A percentile compares a stretch with the other conserved stretches of the same genome.
Evolutionary conservation across 2,113 vertebrate genomes (phyloP).

Genomic region (Suncus etruscus): DNA sequence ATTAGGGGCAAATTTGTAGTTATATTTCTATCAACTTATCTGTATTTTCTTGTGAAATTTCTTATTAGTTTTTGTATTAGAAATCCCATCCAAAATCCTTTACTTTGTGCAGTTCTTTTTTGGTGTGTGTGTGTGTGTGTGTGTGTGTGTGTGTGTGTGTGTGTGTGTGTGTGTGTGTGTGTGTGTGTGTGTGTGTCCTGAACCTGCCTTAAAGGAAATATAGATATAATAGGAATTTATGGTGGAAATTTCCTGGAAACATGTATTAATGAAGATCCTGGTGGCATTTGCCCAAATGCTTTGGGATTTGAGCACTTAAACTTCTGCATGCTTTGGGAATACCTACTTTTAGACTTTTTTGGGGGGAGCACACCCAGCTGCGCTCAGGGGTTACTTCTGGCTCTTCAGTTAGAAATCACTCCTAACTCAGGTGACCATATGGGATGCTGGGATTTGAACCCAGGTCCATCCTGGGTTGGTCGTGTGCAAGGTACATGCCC

Average conservation of each 20-base stretch:
- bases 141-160: too few species aligned
- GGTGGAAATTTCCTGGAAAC: background rate
- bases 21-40: slow-evolving; percentile 37
- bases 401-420: too few species aligned
- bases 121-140: too few species aligned
- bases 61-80: slow-evolving; percentile 34
- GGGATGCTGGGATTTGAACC: too few species aligned
- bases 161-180: too few species aligned
- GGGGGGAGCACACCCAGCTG: too few species aligned
- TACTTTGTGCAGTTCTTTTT: background rate
- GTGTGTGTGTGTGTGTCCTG: background rate
- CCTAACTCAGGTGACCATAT: too few species aligned
- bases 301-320: slow-evolving; percentile 4
- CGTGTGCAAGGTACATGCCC: too few species aligned
- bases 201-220: slow-evolving; percentile 8
- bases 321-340: slow-evolving; percentile 31
- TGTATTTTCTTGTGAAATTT: slow-evolving; percentile 60
- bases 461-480: too few species aligned
- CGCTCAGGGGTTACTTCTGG: too few species aligned
- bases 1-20: slow-evolving; percentile 39
- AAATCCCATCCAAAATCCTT: slow-evolving; percentile 42
- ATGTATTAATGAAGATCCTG: background rate
- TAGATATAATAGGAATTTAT: slow-evolving; percentile 36
- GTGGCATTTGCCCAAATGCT: slow-evolving; percentile 29
- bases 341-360: slow-evolving; percentile 13